Percentiles rank a stretch among this genome's conserved stretches.
phyloP scores from a whole-genome alignment of 2,888 invertebrate genomes.

The Clanis bilineata region DNA sequence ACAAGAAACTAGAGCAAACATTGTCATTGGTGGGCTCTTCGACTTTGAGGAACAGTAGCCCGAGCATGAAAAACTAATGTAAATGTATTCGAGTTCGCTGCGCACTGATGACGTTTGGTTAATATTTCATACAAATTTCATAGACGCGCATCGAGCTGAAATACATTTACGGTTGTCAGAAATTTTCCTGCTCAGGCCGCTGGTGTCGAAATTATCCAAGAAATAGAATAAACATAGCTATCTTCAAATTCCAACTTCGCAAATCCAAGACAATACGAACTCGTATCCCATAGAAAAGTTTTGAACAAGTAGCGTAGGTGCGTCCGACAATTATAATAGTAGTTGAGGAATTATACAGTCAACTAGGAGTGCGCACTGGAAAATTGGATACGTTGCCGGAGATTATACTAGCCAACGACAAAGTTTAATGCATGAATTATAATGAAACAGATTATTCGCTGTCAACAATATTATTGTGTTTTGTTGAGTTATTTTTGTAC shows the following conservation, averaged over 20 bases:
- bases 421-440: conserved; percentile 15
- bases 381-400: conserved; percentile 38
- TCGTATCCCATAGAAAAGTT: background rate
- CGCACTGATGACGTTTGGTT: no score
- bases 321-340: conserved; percentile 26
- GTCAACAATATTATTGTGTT: background rate
- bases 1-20: no score
- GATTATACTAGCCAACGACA: conserved; percentile 26
- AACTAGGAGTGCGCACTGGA: conserved; percentile 26
- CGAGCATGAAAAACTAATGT: no score
- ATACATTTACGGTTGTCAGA: no score
- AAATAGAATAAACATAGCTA: background rate
- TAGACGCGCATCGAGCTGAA: no score
- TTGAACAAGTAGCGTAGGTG: conserved; percentile 20
- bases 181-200: no score
- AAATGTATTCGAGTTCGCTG: no score
- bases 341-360: conserved; percentile 28
- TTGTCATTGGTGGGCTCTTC: no score
- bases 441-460: background rate
- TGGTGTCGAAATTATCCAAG: no score
- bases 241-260: background rate
- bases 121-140: no score
- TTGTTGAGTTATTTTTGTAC: no score
- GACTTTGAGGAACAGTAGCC: no score
- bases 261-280: background rate